Evolutionary conservation across 1,140 invertebrate genomes (phyloP).

Genomic region (Lamellibrachia luymesi): DNA sequence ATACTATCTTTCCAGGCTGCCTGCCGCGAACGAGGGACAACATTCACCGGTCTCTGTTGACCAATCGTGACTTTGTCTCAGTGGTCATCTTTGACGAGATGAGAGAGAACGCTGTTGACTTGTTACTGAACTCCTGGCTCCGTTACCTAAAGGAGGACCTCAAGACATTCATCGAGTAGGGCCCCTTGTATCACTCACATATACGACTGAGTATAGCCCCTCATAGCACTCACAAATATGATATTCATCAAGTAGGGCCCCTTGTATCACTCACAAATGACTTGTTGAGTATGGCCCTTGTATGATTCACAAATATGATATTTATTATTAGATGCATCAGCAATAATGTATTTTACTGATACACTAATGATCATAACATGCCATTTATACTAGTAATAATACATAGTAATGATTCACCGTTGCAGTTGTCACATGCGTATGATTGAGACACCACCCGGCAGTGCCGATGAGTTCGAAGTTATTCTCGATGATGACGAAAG

Average conservation of each 20-base stretch:
- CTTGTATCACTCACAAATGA: background rate
- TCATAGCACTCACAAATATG: background rate
- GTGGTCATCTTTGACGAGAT: constrained; percentile 43
- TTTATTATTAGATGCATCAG: no score
- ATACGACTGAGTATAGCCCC: no score
- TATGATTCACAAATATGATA: background rate
- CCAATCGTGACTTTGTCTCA: constrained; percentile 47
- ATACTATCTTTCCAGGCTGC: constrained; percentile 32
- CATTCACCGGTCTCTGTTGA: constrained; percentile 40
- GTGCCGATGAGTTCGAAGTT: constrained; percentile 49
- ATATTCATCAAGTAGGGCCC: background rate
- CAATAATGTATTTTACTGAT: no score
- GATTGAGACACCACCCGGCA: constrained; percentile 42
- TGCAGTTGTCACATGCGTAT: constrained; percentile 41
- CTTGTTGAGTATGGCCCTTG: background rate
- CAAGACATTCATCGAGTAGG: constrained; percentile 54
- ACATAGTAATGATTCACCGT: background rate
- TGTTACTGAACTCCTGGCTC: constrained; percentile 50
- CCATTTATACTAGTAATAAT: background rate
- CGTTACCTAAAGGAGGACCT: constrained; percentile 54
- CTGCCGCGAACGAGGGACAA: constrained; percentile 36
- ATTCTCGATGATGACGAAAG: constrained; percentile 32
- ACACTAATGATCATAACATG: background rate
- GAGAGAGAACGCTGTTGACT: constrained; percentile 42
- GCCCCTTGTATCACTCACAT: background rate